A percentile compares a stretch with the other conserved stretches of the same genome.
These are phyloP conservation scores for Oplegnathus fasciatus DNA, from an alignment of 2,113 vertebrate species.

Conservation along the genomic window DNA sequence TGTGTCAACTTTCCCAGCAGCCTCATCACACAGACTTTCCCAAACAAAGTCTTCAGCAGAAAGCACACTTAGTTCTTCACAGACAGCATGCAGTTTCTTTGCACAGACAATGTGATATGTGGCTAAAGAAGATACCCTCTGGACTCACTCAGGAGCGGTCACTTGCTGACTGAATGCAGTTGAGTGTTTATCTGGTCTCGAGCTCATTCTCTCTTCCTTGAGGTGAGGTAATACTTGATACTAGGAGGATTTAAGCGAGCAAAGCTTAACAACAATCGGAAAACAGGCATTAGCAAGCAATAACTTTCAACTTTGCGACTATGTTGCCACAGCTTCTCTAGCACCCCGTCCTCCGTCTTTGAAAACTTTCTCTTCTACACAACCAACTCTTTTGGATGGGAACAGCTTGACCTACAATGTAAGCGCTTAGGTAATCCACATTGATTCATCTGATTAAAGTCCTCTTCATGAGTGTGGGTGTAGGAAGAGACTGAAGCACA, in stretches of 20 bases:
- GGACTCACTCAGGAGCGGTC: neutral
- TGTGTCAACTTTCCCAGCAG: conserved; percentile 15
- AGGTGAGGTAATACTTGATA: neutral
- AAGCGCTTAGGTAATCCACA: conserved; percentile 20
- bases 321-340: neutral
- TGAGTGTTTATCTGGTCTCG: neutral
- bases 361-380: neutral
- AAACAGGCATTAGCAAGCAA: neutral
- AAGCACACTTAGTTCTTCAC: neutral
- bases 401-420: conserved; percentile 2
- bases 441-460: conserved; percentile 30
- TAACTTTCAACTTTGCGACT: neutral
- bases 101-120: neutral
- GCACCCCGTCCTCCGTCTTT: neutral
- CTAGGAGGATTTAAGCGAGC: neutral
- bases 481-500: conserved; percentile 10
- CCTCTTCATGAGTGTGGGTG: conserved; percentile 2
- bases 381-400: neutral
- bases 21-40: neutral
- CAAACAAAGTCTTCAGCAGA: neutral
- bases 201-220: neutral
- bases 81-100: neutral
- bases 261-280: neutral
- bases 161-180: neutral
- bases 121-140: neutral